Conservation (phyloP, 1,140 invertebrate species). For the Hyles euphorbiae region DNA sequence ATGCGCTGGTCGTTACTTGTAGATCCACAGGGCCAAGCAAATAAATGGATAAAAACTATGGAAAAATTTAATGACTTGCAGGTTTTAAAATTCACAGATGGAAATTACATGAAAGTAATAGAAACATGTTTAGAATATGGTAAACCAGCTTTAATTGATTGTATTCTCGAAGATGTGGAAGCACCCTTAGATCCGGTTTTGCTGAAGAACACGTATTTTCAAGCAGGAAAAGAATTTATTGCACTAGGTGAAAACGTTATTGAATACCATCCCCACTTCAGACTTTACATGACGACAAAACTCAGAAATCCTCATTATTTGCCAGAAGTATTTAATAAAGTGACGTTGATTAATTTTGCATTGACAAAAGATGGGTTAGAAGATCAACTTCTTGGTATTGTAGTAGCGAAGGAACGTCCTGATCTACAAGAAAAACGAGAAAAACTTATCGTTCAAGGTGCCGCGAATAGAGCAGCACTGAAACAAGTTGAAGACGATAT, state of each 20-base stretch:
- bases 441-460: slow-evolving; percentile 89
- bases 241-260: slow-evolving; percentile 90
- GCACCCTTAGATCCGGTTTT: slow-evolving; percentile 90
- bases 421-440: slow-evolving; percentile 93
- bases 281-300: slow-evolving; percentile 93
- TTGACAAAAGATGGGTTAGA: slow-evolving; percentile 92
- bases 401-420: slow-evolving; percentile 93
- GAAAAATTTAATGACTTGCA: slow-evolving; percentile 88
- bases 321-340: slow-evolving; percentile 92
- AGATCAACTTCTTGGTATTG: slow-evolving; percentile 94
- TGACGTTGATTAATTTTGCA: slow-evolving; percentile 95
- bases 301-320: slow-evolving; percentile 93
- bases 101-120: slow-evolving; percentile 89
- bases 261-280: slow-evolving; percentile 85
- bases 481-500: slow-evolving; percentile 95
- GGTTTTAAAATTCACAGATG: slow-evolving; percentile 87
- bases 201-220: slow-evolving; percentile 87
- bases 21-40: slow-evolving; percentile 94
- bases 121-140: slow-evolving; percentile 91
- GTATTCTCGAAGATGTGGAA: slow-evolving; percentile 90
- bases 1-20: slow-evolving; percentile 91
- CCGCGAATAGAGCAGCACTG: slow-evolving; percentile 88
- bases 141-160: slow-evolving; percentile 89
- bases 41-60: slow-evolving; percentile 95
- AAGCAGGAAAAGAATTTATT: slow-evolving; percentile 87